Conservation (phyloP, 1,140 invertebrate species). For the Drosophila gunungcola region DNA sequence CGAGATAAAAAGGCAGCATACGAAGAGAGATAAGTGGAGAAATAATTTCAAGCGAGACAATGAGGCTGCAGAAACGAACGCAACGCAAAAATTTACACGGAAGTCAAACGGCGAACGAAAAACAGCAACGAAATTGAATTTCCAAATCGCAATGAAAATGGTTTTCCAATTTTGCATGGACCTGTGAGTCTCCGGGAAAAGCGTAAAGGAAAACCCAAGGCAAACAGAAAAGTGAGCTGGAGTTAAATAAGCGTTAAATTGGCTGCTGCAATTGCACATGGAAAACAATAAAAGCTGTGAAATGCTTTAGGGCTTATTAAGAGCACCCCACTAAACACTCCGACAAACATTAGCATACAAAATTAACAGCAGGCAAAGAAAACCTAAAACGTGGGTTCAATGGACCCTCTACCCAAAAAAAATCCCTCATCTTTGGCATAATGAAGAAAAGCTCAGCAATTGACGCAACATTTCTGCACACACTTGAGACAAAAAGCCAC, state of each 20-base stretch:
- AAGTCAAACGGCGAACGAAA: slow-evolving; percentile 8
- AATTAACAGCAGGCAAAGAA: slow-evolving; percentile 3
- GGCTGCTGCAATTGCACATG: slow-evolving; percentile 25
- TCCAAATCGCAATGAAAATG: slow-evolving; percentile 42
- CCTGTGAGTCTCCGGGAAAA: slow-evolving; percentile 27
- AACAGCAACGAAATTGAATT: slow-evolving; percentile 18
- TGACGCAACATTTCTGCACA: slow-evolving; percentile 49
- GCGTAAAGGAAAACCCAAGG: slow-evolving; percentile 28
- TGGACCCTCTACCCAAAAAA: not conserved
- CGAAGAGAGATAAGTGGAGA: slow-evolving; percentile 16
- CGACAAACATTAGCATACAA: slow-evolving; percentile 17
- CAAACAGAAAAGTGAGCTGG: slow-evolving; percentile 5
- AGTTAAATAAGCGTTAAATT: slow-evolving; percentile 71
- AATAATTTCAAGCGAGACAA: slow-evolving; percentile 56
- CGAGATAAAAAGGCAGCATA: slow-evolving; percentile 16
- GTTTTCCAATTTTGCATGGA: slow-evolving; percentile 46
- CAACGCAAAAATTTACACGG: slow-evolving; percentile 41
- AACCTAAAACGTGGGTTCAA: slow-evolving; percentile 13
- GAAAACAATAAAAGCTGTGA: slow-evolving; percentile 45
- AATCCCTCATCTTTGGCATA: not conserved
- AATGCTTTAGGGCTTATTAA: slow-evolving; percentile 34
- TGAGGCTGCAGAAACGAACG: slow-evolving; percentile 52
- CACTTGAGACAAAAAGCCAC: slow-evolving; percentile 24
- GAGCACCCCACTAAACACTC: slow-evolving; percentile 12
- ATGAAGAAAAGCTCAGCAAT: slow-evolving; percentile 34